Evolutionary conservation across 2,113 vertebrate species (phyloP).

Genomic region (Cebus imitator): DNA sequence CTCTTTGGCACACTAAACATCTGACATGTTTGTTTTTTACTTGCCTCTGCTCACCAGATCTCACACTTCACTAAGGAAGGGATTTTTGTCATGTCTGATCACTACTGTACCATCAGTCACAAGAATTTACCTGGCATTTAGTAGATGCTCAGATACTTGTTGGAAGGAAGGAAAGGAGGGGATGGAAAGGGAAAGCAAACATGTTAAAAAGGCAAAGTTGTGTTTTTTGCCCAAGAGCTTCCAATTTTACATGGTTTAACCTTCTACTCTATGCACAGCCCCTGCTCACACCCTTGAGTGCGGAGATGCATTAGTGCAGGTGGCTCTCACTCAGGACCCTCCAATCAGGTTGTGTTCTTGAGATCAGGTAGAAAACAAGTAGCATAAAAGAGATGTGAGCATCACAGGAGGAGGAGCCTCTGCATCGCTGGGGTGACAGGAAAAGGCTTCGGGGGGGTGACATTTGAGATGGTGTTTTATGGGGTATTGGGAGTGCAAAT

Average conservation of each 20-base stretch:
- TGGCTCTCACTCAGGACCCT: not conserved
- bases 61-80: not conserved
- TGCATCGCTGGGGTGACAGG: not conserved
- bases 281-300: not conserved
- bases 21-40: not conserved
- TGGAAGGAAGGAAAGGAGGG: not conserved
- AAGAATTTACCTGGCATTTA: not conserved
- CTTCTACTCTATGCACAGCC: accelerated
- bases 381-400: accelerated
- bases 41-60: not conserved
- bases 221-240: not conserved
- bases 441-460: not conserved
- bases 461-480: no score
- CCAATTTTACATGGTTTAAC: not conserved
- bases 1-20: not conserved
- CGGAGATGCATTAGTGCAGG: not conserved
- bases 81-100: not conserved
- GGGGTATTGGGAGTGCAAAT: not conserved
- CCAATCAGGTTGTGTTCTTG: not conserved
- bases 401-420: not conserved
- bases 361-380: not conserved
- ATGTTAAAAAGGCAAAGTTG: not conserved
- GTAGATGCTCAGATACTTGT: not conserved
- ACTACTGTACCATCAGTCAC: not conserved
- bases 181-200: not conserved